Conservation (phyloP, 2,797 vertebrate genomes). For the Malurus leucopterus region DNA sequence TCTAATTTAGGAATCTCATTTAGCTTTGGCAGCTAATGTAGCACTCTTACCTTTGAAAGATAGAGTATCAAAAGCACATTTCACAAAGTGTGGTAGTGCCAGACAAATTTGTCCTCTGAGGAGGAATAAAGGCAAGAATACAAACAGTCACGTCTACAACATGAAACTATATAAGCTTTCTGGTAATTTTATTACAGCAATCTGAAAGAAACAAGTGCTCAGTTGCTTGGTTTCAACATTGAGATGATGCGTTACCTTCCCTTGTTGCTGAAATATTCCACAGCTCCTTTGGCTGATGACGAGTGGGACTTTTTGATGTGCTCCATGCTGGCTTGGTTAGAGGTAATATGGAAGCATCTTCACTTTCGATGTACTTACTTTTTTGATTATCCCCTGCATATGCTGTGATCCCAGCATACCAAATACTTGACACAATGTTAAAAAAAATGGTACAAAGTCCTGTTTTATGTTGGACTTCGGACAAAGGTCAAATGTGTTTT, state of each 20-base stretch:
- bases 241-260: conserved; percentile 90
- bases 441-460: not conserved
- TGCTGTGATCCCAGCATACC: not conserved
- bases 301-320: conserved; percentile 98
- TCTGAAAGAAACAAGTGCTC: conserved; percentile 76
- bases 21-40: not conserved
- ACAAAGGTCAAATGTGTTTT: not conserved
- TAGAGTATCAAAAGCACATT: not conserved
- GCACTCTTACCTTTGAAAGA: not conserved
- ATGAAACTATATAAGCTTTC: not conserved
- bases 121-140: not conserved
- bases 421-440: not conserved
- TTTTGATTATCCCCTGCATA: not conserved
- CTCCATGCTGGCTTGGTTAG: conserved; percentile 92
- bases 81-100: not conserved
- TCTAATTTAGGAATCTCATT: not conserved
- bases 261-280: conserved; percentile 76
- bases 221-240: conserved; percentile 84
- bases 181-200: conserved; percentile 73
- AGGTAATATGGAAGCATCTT: conserved; percentile 74
- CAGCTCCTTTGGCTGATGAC: conserved; percentile 69
- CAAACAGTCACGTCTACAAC: not conserved
- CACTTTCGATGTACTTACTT: not conserved
- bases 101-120: not conserved
- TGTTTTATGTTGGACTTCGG: not conserved